Evolutionary conservation across 2,888 invertebrate species (phyloP).

Genomic region (Volucella bombylans): DNA sequence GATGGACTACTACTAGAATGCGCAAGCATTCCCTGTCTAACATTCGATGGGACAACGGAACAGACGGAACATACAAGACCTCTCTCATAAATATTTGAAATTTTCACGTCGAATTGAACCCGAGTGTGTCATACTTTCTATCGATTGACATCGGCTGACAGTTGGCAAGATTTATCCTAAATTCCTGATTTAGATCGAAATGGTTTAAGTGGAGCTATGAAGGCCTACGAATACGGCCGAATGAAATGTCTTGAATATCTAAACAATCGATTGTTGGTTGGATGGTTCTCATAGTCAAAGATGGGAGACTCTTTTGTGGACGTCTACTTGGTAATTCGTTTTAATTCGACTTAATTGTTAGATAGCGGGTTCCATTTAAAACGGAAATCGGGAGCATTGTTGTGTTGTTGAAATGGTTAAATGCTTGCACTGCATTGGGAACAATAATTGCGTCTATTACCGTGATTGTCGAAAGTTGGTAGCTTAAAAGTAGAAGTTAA

Average conservation of each 20-base stretch:
- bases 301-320: slow-evolving; percentile 27
- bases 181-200: slow-evolving; percentile 68
- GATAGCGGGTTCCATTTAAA: slow-evolving; percentile 65
- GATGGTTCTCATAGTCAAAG: slow-evolving; percentile 1
- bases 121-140: slow-evolving; percentile 72
- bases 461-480: no score
- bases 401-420: slow-evolving; percentile 31
- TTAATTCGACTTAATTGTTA: slow-evolving; percentile 68
- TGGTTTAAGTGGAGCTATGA: slow-evolving; percentile 22
- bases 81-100: slow-evolving; percentile 73
- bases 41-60: slow-evolving; percentile 21
- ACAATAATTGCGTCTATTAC: slow-evolving; percentile 53
- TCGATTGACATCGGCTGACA: slow-evolving; percentile 69
- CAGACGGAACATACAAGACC: slow-evolving; percentile 14
- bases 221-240: slow-evolving; percentile 6
- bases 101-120: slow-evolving; percentile 67
- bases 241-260: slow-evolving; percentile 45
- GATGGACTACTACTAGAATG: slow-evolving; percentile 50
- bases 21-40: slow-evolving; percentile 67
- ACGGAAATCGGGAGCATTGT: slow-evolving; percentile 54
- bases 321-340: slow-evolving; percentile 44
- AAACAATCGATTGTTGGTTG: slow-evolving; percentile 24
- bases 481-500: no score
- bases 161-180: slow-evolving; percentile 72
- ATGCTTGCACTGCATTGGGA: slow-evolving; percentile 9